These are phyloP conservation scores for Scortum barcoo DNA, from an alignment of 2,113 vertebrate species.

Conservation along the genomic window DNA sequence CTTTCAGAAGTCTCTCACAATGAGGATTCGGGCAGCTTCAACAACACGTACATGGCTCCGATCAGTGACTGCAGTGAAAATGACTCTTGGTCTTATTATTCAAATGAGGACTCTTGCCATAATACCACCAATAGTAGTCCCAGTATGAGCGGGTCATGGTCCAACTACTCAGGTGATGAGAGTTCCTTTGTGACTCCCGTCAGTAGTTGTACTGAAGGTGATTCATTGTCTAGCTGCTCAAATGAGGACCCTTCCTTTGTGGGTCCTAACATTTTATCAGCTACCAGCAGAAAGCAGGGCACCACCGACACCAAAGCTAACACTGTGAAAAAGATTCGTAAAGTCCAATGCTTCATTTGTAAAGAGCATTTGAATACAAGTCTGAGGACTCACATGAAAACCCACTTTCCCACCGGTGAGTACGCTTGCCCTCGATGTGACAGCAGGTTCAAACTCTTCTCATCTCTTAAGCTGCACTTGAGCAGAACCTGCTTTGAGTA, in stretches of 20 bases:
- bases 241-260: not conserved
- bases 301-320: not conserved
- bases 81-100: slow-evolving; percentile 68
- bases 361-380: slow-evolving; percentile 24
- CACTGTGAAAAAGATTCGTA: not conserved
- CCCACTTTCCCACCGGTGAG: slow-evolving; percentile 63
- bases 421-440: slow-evolving; percentile 69
- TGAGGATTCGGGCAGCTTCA: not conserved
- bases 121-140: not conserved
- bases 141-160: slow-evolving; percentile 46
- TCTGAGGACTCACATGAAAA: slow-evolving; percentile 64
- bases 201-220: not conserved
- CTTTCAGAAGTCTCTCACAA: not conserved
- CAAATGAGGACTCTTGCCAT: slow-evolving; percentile 21
- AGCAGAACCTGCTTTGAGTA: slow-evolving; percentile 63
- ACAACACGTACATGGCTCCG: slow-evolving; percentile 16
- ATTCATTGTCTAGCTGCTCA: slow-evolving; percentile 11
- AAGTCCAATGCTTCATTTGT: slow-evolving; percentile 63
- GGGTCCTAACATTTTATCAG: not conserved
- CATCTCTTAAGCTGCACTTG: slow-evolving; percentile 59
- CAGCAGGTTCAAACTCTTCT: slow-evolving; percentile 45
- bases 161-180: slow-evolving; percentile 32
- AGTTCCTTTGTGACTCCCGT: not conserved
- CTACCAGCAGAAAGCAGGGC: not conserved
- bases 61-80: slow-evolving; percentile 41